These are phyloP conservation scores for Cheilosia vernalis DNA, from an alignment of 2,888 invertebrate species.

Conservation along the genomic window DNA sequence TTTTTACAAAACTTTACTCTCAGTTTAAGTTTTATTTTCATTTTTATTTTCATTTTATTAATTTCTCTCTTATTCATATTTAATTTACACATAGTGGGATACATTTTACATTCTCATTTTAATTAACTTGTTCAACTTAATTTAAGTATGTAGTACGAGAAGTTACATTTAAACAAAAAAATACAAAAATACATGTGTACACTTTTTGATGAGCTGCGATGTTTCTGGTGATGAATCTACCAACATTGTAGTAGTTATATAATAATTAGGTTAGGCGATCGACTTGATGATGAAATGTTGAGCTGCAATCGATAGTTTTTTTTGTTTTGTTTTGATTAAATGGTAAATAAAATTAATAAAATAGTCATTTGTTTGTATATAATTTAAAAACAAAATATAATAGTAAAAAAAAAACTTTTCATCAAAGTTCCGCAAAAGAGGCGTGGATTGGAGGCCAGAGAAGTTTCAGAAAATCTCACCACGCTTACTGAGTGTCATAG, in stretches of 20 bases:
- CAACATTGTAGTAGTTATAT: conserved; percentile 41
- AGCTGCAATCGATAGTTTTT: conserved; percentile 44
- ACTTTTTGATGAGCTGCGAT: conserved; percentile 57
- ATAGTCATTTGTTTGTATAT: conserved; percentile 68
- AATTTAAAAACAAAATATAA: conserved; percentile 55
- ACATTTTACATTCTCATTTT: conserved; percentile 22
- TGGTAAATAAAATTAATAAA: conserved; percentile 68
- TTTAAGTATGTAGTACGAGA: conserved; percentile 55
- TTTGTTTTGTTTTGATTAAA: conserved; percentile 26
- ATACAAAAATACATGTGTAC: conserved; percentile 36
- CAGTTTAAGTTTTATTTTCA: neutral
- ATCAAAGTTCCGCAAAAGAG: conserved; percentile 19
- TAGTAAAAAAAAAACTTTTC: neutral
- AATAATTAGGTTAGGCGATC: conserved; percentile 55
- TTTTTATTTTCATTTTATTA: conserved; percentile 2
- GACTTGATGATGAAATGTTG: conserved; percentile 55
- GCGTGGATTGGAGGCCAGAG: conserved; percentile 1
- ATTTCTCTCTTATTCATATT: conserved; percentile 32
- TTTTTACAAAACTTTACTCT: conserved; percentile 44
- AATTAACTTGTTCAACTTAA: conserved; percentile 55
- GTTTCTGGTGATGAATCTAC: conserved; percentile 53
- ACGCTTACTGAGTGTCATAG: conserved; percentile 39
- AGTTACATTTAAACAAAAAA: conserved; percentile 45
- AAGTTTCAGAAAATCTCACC: conserved; percentile 22
- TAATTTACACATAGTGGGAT: conserved; percentile 71